Conservation (phyloP, 2,888 invertebrate genomes). For the Dilophus febrilis region DNA sequence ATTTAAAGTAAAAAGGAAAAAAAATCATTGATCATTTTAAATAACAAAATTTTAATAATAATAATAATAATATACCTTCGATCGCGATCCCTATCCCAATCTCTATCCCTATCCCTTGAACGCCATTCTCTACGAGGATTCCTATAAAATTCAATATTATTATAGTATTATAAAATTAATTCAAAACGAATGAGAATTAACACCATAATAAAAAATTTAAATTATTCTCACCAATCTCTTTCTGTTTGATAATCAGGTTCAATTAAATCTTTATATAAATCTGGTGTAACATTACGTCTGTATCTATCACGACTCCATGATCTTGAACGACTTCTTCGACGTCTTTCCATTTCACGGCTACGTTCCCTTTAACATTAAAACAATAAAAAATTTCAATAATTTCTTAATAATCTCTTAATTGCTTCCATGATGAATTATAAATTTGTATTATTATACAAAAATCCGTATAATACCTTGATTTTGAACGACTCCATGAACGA, state of each 20-base stretch:
- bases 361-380: too few species aligned
- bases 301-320: conserved; percentile 26
- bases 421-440: too few species aligned
- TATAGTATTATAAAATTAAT: background rate
- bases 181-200: background rate
- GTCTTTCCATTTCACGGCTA: conserved; percentile 2
- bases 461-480: conserved; percentile 17
- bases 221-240: conserved; percentile 6
- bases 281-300: conserved; percentile 17
- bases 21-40: background rate
- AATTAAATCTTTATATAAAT: conserved; percentile 26
- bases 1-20: too few species aligned
- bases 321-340: conserved; percentile 16
- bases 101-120: conserved; percentile 11
- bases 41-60: background rate
- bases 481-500: conserved; percentile 25
- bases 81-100: conserved; percentile 14
- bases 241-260: conserved; percentile 27
- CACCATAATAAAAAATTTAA: background rate
- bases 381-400: too few species aligned
- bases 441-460: too few species aligned
- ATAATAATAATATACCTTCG: background rate
- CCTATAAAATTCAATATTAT: background rate
- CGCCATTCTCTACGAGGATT: conserved; percentile 2
- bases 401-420: too few species aligned